Conservation (phyloP, 2,888 invertebrate genomes). For the Drosophila setosimentum region DNA sequence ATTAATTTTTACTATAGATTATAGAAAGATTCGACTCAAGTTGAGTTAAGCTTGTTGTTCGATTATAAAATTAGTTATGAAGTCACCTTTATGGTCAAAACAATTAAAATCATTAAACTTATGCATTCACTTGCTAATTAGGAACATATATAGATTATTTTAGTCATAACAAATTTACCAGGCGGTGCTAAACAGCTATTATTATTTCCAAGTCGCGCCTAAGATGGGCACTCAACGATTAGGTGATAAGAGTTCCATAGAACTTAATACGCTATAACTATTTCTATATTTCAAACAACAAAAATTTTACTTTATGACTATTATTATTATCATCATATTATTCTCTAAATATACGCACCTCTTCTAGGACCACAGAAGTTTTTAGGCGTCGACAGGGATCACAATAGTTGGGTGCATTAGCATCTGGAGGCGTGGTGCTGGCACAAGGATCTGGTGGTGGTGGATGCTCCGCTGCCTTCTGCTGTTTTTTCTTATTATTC, state of each 20-base stretch:
- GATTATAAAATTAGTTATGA: neutral
- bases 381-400: conserved; percentile 60
- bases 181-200: neutral
- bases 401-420: conserved; percentile 31
- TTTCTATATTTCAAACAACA: neutral
- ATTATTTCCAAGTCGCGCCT: neutral
- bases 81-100: neutral
- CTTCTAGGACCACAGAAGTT: conserved; percentile 68
- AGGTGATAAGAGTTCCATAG: neutral
- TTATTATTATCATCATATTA: neutral
- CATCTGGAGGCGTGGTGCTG: conserved; percentile 38
- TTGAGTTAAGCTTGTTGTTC: neutral
- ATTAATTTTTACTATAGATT: neutral
- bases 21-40: neutral
- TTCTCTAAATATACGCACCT: conserved; percentile 37
- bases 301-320: too few relatives aligned
- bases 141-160: neutral
- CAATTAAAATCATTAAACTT: neutral
- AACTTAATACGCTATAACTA: neutral
- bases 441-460: conserved; percentile 45
- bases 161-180: neutral
- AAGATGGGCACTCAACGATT: too few relatives aligned
- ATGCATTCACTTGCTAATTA: neutral
- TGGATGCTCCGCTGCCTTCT: neutral
- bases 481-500: neutral